Percentiles rank a stretch among this genome's conserved stretches.
phyloP scores from a whole-genome alignment of 92 coral and sea anemone species.

The Micromussa lordhowensis region DNA sequence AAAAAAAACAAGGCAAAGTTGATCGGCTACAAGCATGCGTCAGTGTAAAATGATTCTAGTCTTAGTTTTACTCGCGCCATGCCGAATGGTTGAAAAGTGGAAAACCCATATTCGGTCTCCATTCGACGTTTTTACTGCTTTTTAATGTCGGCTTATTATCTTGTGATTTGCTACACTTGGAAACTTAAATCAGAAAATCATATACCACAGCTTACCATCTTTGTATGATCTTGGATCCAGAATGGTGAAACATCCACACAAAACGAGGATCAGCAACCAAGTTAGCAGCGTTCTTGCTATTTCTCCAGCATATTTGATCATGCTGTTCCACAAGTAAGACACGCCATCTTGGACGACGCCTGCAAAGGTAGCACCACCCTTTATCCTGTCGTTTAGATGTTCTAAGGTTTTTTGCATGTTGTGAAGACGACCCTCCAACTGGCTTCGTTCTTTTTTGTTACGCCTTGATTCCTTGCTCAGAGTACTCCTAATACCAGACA shows the following conservation, averaged over 20 bases:
- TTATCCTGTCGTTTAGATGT: slow-evolving; percentile 1
- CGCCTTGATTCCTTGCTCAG: not conserved
- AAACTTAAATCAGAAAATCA: not conserved
- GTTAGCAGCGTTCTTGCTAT: not conserved
- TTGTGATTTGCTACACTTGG: not conserved
- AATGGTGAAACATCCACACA: slow-evolving; percentile 5
- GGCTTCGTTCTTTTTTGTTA: not conserved
- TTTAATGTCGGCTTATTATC: too few species aligned
- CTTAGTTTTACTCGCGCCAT: too few species aligned
- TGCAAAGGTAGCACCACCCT: not conserved
- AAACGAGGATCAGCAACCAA: slow-evolving; percentile 9
- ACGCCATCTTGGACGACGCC: slow-evolving; percentile 7
- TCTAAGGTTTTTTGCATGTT: slow-evolving; percentile 4
- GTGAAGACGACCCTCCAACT: not conserved
- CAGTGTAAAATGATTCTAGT: too few species aligned
- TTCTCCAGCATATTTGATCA: not conserved
- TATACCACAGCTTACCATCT: slow-evolving; percentile 8
- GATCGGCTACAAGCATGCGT: too few species aligned
- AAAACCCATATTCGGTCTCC: too few species aligned
- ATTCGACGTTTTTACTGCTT: too few species aligned
- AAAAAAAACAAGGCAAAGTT: too few species aligned
- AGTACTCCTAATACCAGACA: not conserved
- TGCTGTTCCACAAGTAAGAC: not conserved
- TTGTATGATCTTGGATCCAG: slow-evolving; percentile 24
- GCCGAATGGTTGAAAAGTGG: too few species aligned